A percentile compares a stretch with the other conserved stretches of the same genome.
Conservation (phyloP, 2,888 invertebrate genomes). For the Dermolepida albohirtum region DNA sequence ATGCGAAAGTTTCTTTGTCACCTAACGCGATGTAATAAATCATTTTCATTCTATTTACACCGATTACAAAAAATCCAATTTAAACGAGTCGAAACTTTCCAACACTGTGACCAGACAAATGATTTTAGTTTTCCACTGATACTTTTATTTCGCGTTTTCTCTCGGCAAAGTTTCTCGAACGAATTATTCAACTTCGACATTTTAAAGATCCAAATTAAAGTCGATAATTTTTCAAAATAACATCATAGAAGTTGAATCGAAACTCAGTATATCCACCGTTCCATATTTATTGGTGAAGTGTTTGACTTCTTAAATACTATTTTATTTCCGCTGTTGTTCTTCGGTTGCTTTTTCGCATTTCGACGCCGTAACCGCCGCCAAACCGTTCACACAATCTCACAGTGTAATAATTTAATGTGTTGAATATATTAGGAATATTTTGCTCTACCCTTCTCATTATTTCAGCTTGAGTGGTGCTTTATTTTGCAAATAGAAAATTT, state of each 20-base stretch:
- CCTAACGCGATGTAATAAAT: too few species aligned
- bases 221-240: conserved; percentile 49
- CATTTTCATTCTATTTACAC: too few species aligned
- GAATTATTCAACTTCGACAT: conserved; percentile 49
- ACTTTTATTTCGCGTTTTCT: neutral
- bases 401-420: conserved; percentile 28
- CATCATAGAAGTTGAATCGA: conserved; percentile 46
- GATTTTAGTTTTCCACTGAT: conserved; percentile 5
- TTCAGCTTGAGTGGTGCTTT: conserved; percentile 27
- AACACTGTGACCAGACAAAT: neutral
- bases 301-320: neutral
- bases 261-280: conserved; percentile 42
- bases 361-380: neutral
- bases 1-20: too few species aligned
- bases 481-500: conserved; percentile 30
- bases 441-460: conserved; percentile 27
- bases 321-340: conserved; percentile 8
- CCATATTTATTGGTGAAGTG: conserved; percentile 17
- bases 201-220: conserved; percentile 44
- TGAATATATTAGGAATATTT: conserved; percentile 34
- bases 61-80: neutral
- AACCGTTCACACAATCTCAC: neutral
- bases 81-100: conserved; percentile 4
- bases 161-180: too few species aligned
- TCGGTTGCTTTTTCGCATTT: neutral